Percentiles rank a stretch among this genome's conserved stretches.
These are phyloP conservation scores for Agonum fuliginosum DNA, from an alignment of 2,888 invertebrate species.

Conservation along the genomic window DNA sequence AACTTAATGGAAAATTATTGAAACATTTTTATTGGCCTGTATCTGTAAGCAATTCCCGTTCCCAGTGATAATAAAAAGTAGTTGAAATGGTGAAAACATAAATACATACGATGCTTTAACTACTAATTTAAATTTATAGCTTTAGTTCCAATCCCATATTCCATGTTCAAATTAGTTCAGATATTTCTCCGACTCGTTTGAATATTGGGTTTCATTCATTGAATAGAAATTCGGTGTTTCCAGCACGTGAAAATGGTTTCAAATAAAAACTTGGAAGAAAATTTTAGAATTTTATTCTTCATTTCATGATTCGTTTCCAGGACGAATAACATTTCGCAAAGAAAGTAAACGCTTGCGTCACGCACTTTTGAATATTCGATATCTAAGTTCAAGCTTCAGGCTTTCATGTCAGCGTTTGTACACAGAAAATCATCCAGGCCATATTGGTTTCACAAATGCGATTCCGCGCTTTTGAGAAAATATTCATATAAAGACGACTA, in stretches of 20 bases:
- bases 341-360: constrained; percentile 34
- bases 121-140: too few relatives aligned
- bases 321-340: constrained; percentile 12
- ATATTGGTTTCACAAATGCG: constrained; percentile 48
- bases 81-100: too few relatives aligned
- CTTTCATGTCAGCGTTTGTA: constrained; percentile 41
- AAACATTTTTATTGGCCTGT: too few relatives aligned
- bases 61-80: too few relatives aligned
- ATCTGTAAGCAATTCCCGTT: too few relatives aligned
- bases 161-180: too few relatives aligned
- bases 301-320: constrained; percentile 28
- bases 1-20: too few relatives aligned
- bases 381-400: constrained; percentile 32
- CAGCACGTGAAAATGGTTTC: neutral
- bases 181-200: neutral
- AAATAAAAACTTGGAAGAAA: neutral
- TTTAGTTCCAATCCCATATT: too few relatives aligned
- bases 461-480: constrained; percentile 47
- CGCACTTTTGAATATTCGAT: constrained; percentile 44
- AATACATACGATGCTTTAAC: too few relatives aligned
- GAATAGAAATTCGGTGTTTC: neutral
- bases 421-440: constrained; percentile 28
- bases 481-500: constrained; percentile 43
- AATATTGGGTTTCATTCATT: neutral
- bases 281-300: constrained; percentile 19